Evolutionary conservation across 1,140 invertebrate species (phyloP), one percentile per base, ranked within the genome.

Genomic region (Cotesia typhae): DNA sequence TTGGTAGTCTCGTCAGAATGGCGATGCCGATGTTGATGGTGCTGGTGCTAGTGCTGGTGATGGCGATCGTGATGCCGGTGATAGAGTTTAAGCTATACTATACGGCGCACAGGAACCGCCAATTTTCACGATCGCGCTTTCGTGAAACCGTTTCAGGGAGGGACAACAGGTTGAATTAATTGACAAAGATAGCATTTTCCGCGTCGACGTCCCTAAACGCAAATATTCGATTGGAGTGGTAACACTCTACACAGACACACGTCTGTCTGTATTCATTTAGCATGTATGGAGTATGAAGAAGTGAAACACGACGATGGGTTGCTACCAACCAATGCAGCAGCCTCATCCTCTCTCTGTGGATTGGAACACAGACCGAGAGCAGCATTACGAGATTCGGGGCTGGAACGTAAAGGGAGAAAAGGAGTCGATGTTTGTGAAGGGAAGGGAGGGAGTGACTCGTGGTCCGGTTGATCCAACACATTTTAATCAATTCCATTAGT

Each of bases 401-500:
- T 28, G 28, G 3, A 74, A 76, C 75, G 76, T 75, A 74, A 73
- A 73, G 75, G 73, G 74, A 73, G 17, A 7, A 41, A 75, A 75
- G 72, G 67, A 71, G 75, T 28, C 28, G 28, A 28, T 1, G 28
- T 70, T 69, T 57, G 65, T 72, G 64, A n/a, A 14, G 35, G 41
- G 57, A 67, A 53, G 37, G 53, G 35, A 52, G 17, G 38, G 55
- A 71, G 67, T 72, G 57, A 73, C 60, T 63, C 65, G 78, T 77
- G 79, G 80, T 82, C 83, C 80, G 79, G 80, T 84, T 81, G 84
- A 85, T 83, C 83, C 82, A 82, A 85, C 84, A 85, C 84, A 86
- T 87, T 87, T 87, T 85, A 87, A 86, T 87, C 85, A 86, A 86
- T 86, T 86, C 83, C 83, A 87, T 85, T 87, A 84, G 84, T 82